phyloP scores from a whole-genome alignment of 2,888 invertebrate species.

The Bugula neritina region DNA sequence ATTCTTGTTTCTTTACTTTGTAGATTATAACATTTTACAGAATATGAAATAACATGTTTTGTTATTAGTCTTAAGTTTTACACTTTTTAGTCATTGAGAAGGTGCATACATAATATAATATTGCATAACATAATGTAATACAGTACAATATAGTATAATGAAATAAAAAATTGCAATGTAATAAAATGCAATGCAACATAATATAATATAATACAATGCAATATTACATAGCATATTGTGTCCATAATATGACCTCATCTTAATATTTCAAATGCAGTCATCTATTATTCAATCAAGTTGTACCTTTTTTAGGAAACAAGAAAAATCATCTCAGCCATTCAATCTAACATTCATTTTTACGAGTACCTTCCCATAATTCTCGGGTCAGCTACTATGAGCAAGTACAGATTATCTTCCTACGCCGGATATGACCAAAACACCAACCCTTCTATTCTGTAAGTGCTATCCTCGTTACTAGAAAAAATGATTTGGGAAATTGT shows the following conservation, averaged over 20 bases:
- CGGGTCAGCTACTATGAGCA: neutral
- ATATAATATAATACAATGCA: too few relatives aligned
- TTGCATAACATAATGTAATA: neutral
- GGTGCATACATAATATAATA: neutral
- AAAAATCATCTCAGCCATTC: constrained; percentile 8
- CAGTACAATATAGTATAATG: neutral
- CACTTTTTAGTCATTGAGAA: neutral
- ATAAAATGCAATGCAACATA: too few relatives aligned
- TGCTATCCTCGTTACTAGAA: too few relatives aligned
- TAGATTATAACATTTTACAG: too few relatives aligned
- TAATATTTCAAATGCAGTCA: neutral
- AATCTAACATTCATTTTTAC: constrained; percentile 13
- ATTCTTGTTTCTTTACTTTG: too few relatives aligned
- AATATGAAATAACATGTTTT: too few relatives aligned
- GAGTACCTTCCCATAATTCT: constrained; percentile 10
- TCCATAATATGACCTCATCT: neutral
- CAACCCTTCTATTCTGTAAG: neutral
- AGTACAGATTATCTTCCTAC: neutral
- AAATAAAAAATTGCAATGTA: neutral
- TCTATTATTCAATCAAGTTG: neutral
- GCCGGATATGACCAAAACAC: neutral
- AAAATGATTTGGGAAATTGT: too few relatives aligned
- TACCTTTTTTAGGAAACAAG: constrained; percentile 10
- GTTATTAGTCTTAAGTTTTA: too few relatives aligned
- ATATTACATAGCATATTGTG: too few relatives aligned